Evolutionary conservation across 2,113 vertebrate species (phyloP), one percentile per base, ranked within the genome.

Genomic region (Callospermophilus lateralis): DNA sequence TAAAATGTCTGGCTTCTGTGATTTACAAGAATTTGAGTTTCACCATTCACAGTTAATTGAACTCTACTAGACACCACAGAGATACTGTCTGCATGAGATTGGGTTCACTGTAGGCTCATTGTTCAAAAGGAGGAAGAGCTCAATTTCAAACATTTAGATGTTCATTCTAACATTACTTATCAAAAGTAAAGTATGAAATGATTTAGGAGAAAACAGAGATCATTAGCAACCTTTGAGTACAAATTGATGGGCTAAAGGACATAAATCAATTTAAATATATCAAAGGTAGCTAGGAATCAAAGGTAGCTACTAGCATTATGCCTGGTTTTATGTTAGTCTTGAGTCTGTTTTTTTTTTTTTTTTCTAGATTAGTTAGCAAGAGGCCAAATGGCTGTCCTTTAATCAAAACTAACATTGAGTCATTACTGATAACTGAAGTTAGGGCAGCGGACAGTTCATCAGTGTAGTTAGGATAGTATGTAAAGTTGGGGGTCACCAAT

Each of bases 381-480:
- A 74, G 10, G 39, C 1, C 8, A 51, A 12, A 58, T 24, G 42
- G 48, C 16, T 70, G 16, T 1, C 1, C 16, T 84, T 37, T 77
- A 77, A 77, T n/a, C 12, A 28, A 58, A 79, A 45, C 30, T 28
- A 67, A 58, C 1, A 28, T 15, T 80, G 22, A 79, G 6, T 20
- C 22, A 37, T 2, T 45, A 37, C 13, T 26, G 26, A 63, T 42
- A 6, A 17, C 12, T 74, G 9, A 63, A 79, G 90, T 37, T 4
- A 73, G 0, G 2, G 6, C 37, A 39, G 28, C 16, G 5, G 1
- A 67, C 8, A 0, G 6, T 80, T 80, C 55, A 45, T 34, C 32
- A 11, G 15, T 28, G 42, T 90, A 15, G 22, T 39, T 11, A 3
- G 48, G 9, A 3, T 48, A 8, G 4, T 13, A 84, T 42, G 1